Evolutionary conservation across 92 coral and sea anemone species (phyloP).

Genomic region (Actinostola sp.): DNA sequence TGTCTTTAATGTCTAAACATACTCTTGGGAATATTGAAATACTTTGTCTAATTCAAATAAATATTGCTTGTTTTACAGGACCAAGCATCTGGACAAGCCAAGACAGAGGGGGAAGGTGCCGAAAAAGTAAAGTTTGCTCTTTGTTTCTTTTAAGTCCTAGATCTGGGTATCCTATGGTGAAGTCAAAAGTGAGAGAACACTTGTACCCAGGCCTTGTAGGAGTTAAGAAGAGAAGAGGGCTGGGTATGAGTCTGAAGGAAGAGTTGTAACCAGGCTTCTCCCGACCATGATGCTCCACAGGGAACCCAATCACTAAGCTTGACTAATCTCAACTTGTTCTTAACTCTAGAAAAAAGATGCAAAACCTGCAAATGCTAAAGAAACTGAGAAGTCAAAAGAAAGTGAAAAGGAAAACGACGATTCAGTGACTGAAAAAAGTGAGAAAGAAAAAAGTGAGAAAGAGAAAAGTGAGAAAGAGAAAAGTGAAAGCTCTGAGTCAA

Average conservation of each 20-base stretch:
- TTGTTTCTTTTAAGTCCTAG: too few species aligned
- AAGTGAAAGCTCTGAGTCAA: slow-evolving; percentile 37
- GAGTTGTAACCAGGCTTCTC: too few species aligned
- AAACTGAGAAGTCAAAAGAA: slow-evolving; percentile 59
- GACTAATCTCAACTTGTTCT: neutral
- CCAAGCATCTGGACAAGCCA: neutral
- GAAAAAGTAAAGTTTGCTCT: neutral
- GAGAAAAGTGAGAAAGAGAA: slow-evolving; percentile 70
- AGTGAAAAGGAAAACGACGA: slow-evolving; percentile 81
- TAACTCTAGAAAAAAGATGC: neutral
- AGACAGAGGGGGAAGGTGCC: slow-evolving; percentile 6
- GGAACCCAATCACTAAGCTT: neutral
- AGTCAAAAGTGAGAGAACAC: too few species aligned
- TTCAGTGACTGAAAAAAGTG: slow-evolving; percentile 85
- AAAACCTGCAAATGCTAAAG: slow-evolving; percentile 16
- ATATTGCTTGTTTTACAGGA: neutral
- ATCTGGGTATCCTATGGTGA: too few species aligned
- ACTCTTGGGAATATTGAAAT: neutral
- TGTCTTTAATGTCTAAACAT: neutral
- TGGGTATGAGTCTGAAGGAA: too few species aligned
- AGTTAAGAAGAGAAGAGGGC: too few species aligned
- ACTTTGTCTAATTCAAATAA: neutral
- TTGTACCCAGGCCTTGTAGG: too few species aligned
- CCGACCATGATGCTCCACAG: too few species aligned
- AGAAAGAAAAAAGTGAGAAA: slow-evolving; percentile 84